Base-by-base conservation (phyloP, 2,113 vertebrate species). In the Henicopernis longicauda region DNA sequence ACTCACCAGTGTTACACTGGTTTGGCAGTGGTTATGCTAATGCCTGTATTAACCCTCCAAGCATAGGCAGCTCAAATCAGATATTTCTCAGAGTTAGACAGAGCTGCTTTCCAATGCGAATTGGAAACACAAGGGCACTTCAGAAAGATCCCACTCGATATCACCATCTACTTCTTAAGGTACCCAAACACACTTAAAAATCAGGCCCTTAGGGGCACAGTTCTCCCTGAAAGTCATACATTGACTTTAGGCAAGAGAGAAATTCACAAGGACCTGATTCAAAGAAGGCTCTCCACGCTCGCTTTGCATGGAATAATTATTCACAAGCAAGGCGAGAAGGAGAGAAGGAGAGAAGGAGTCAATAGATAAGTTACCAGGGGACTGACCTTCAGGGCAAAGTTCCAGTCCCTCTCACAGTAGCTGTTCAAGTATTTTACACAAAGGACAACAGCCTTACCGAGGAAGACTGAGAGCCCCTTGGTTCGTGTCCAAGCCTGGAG, bases 1-100 rank as follows among this genome's bases (percentile, higher is more conserved):
- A 63, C 36, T 63, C 61, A 59, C 0, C 1, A 66, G 17, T 11
- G 3, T 65, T 57, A n/a, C 27, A 19, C 8, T 8, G 34, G 11
- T 67, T 82, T 81, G 44, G 40, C 42, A 93, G 49, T 26, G 36
- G 69, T 89, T 91, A 54, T 61, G 40, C 16, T 79, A 81, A 82
- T 27, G 25, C 27, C 20, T 72, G 10, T n/a, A 15, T 69, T 93
- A 87, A 82, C 44, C n/a, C 40, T 86, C 26, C 59, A 80, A 70
- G 69, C 29, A 38, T 10, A 71, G 67, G 20, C 77, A 91, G 5
- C 40, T 34, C 31, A 69, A 92, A 90, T 62, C 66, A 83, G 38
- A 7, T 38, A 34, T 62, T 90, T 83, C 50, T 86, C 45, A 72
- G 71, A 73, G 27, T 40, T 66, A 14, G 13, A 36, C 0, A 0